These are phyloP conservation scores for Nyctibius grandis DNA, from an alignment of 2,797 vertebrate genomes.

Conservation along the genomic window DNA sequence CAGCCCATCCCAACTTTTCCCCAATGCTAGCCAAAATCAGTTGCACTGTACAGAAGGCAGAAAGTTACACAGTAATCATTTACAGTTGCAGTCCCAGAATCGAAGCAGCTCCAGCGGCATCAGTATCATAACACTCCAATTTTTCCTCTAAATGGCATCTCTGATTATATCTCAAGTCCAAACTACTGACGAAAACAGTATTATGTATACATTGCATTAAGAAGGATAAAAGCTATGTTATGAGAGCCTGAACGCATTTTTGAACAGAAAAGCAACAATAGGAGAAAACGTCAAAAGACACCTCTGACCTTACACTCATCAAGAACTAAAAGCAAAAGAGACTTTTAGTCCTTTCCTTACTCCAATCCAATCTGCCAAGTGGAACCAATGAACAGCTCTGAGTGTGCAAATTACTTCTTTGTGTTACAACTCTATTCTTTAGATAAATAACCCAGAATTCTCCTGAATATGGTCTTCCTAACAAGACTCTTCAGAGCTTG, in stretches of 20 bases:
- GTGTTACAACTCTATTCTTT: neutral
- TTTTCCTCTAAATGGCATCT: neutral
- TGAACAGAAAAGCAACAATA: neutral
- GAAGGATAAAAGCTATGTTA: neutral
- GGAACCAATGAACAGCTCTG: neutral
- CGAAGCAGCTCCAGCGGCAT: neutral
- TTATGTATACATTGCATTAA: neutral
- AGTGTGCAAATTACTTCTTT: neutral
- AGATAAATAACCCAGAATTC: neutral
- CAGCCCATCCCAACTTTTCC: neutral
- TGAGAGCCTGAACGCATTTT: neutral
- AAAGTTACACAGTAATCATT: neutral
- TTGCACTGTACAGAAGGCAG: neutral
- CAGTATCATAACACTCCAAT: neutral
- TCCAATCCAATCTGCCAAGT: neutral
- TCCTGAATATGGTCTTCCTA: neutral
- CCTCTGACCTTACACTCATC: neutral
- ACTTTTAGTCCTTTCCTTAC: neutral
- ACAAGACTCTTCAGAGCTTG: neutral
- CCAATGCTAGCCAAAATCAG: neutral
- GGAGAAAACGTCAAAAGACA: neutral
- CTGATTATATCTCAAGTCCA: neutral
- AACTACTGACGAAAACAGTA: neutral
- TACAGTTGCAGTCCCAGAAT: neutral
- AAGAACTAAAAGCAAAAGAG: neutral